Base-by-base conservation (phyloP, 1,140 invertebrate genomes). In the Saccostrea glomerata region DNA sequence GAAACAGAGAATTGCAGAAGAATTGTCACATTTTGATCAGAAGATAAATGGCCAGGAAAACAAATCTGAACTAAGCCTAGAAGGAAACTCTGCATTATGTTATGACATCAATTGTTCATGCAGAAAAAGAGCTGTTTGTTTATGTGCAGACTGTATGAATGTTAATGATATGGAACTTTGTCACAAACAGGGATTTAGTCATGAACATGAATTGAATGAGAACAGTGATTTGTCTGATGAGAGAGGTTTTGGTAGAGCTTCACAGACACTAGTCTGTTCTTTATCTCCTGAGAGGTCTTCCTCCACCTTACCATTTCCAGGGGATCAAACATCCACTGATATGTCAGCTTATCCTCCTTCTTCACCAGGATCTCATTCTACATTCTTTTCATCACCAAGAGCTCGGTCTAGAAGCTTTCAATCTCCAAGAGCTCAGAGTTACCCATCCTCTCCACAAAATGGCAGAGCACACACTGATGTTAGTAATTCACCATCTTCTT, bases 371-470 rank as follows among this genome's bases (percentile, higher is more conserved):
- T 9, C 15, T n/a, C 17, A n/a, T 63, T 77, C 70, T 36, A 13
- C 70, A 30, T 25, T 77, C 70, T 77, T 77, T 77, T 77, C 25
- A 15, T 36, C 70, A 15, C 30, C 23, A 36, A 77, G 25, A 77
- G 70, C 70, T 77, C 58, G n/a, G n/a, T 77, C 70, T 15, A 13
- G 9, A 30, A 7, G 23, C 70, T 77, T 77, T 77, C 25, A 7
- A 15, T 36, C 70, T 36, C 30, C 23, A 36, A 77, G 25, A 77
- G 70, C 70, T 77, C 70, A 77, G 13, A 77, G 70, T 36, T 77
- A 36, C 70, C 25, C 70, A 17, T 77, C 70, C 30, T 77, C 70
- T 77, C 70, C 70, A 36, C 70, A 77, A 25, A 30, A 23, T 77
- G 70, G 23, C 13, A 36, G 70, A 77, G 9, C 7, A 13, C 23